These are phyloP conservation scores for Harpagoxenus sublaevis DNA, from an alignment of 2,888 invertebrate species.

Conservation along the genomic window DNA sequence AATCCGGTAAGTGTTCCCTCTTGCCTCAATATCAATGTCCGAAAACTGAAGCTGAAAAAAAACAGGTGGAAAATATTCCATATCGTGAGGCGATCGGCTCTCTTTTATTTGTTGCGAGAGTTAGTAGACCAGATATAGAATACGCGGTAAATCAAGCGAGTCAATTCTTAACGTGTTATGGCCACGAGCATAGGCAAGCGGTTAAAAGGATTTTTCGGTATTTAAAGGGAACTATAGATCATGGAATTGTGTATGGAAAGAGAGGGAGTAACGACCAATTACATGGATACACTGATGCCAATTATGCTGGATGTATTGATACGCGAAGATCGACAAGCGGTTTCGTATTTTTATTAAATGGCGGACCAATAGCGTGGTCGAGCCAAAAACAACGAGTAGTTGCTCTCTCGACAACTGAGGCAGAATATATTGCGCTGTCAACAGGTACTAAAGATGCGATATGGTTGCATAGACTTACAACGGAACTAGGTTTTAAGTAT, in stretches of 20 bases:
- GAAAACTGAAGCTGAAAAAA: not conserved
- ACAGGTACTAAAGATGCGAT: not conserved
- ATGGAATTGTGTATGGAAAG: not conserved
- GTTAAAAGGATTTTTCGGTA: not conserved
- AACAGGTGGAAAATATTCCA: not conserved
- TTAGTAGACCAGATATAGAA: not conserved
- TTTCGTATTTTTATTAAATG: too few species aligned
- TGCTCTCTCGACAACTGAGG: not conserved
- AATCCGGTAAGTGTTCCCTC: not conserved
- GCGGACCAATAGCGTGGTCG: too few species aligned
- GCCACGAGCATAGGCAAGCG: not conserved
- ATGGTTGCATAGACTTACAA: not conserved
- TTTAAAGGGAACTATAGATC: not conserved
- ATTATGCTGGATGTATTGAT: not conserved
- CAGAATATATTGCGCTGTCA: not conserved
- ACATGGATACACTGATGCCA: not conserved
- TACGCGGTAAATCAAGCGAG: not conserved
- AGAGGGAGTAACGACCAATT: not conserved
- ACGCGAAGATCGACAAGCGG: not conserved
- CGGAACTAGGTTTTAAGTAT: not conserved
- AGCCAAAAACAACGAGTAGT: too few species aligned
- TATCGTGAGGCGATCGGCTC: not conserved
- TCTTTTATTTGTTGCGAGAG: not conserved
- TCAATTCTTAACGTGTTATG: not conserved
- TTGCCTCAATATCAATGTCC: not conserved